A percentile compares a stretch with the other conserved stretches of the same genome.
phyloP scores from a whole-genome alignment of 2,113 vertebrate species.

The Megalops atlanticus region DNA sequence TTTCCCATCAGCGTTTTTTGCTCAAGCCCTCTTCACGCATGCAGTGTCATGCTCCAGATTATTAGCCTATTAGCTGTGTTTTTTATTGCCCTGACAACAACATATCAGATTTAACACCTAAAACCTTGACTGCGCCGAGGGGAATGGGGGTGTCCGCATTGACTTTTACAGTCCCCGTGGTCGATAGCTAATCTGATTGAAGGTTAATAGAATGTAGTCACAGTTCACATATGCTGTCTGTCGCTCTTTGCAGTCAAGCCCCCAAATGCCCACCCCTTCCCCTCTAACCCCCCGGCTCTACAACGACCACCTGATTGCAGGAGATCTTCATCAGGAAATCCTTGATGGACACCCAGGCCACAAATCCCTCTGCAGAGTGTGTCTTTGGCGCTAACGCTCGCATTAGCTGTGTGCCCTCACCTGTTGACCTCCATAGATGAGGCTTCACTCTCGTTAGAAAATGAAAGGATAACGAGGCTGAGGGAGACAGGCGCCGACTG shows the following conservation, averaged over 20 bases:
- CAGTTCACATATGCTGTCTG: not conserved
- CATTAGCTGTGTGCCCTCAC: no score
- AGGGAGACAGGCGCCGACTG: not conserved
- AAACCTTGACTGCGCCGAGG: not conserved
- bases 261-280: not conserved
- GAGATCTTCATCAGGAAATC: not conserved
- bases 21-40: not conserved
- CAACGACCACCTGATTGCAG: no score
- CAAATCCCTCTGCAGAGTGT: not conserved
- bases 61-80: not conserved
- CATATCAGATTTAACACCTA: not conserved
- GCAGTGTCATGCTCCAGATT: not conserved
- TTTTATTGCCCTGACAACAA: not conserved
- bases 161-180: not conserved
- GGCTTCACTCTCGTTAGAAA: not conserved
- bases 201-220: not conserved
- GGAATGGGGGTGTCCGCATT: not conserved
- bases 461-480: not conserved
- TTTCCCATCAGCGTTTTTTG: not conserved
- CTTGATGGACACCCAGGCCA: not conserved
- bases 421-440: not conserved
- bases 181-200: constrained; percentile 14
- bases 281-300: not conserved
- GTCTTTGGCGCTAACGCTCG: not conserved
- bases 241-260: not conserved